Percentiles rank a stretch among this genome's conserved stretches.
Evolutionary conservation across 1,140 invertebrate species (phyloP).

Genomic region (Hermetia illucens): DNA sequence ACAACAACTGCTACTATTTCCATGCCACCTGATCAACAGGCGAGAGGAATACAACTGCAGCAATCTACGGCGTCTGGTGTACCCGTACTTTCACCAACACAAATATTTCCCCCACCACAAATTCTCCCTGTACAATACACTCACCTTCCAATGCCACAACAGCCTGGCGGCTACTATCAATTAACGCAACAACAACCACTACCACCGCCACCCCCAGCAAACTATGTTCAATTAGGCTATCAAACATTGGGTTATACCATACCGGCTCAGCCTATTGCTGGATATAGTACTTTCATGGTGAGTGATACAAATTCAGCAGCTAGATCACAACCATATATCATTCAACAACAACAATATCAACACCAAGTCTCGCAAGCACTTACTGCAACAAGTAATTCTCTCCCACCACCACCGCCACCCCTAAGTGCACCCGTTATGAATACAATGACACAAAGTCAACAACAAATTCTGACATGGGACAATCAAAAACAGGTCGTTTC

Average conservation of each 20-base stretch:
- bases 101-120: constrained; percentile 29
- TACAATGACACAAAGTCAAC: not conserved
- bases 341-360: constrained; percentile 1
- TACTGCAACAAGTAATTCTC: not conserved
- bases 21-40: constrained; percentile 4
- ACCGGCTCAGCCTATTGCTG: not conserved
- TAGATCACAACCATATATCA: not conserved
- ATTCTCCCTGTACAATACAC: constrained; percentile 29
- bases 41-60: constrained; percentile 6
- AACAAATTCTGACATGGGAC: too few species aligned
- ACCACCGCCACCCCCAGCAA: not conserved
- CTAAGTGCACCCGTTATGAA: not conserved
- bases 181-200: not conserved
- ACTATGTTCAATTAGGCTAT: too few species aligned
- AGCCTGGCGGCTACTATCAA: constrained; percentile 7
- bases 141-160: constrained; percentile 26
- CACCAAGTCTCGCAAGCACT: not conserved
- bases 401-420: not conserved
- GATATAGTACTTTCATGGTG: constrained; percentile 3
- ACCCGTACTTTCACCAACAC: constrained; percentile 14
- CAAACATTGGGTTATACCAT: not conserved
- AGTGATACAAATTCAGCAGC: constrained; percentile 1
- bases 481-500: too few species aligned
- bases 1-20: constrained; percentile 4
- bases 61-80: constrained; percentile 1